Conservation (phyloP, 2,888 invertebrate species). For the Alitta virens region DNA sequence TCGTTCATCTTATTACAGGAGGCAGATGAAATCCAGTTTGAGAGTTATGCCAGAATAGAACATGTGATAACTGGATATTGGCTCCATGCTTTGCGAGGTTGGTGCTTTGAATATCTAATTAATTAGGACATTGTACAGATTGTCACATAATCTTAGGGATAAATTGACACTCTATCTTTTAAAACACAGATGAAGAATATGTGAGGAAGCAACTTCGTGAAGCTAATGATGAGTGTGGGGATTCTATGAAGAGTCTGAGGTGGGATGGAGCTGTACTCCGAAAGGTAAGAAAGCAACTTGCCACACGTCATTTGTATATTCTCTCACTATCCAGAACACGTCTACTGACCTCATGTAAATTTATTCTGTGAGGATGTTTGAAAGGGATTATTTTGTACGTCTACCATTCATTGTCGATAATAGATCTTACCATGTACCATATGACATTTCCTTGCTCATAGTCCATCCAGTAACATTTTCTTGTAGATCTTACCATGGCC, state of each 20-base stretch:
- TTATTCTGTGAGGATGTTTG: too few relatives aligned
- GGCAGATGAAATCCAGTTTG: conserved; percentile 52
- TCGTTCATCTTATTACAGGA: conserved; percentile 32
- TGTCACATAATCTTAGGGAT: too few relatives aligned
- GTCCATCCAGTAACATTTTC: too few relatives aligned
- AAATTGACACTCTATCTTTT: too few relatives aligned
- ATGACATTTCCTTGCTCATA: too few relatives aligned
- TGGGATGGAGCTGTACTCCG: conserved; percentile 56
- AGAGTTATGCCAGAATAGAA: conserved; percentile 55
- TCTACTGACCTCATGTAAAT: too few relatives aligned
- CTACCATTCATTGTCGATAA: too few relatives aligned
- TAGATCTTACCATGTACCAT: too few relatives aligned
- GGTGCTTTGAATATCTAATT: background rate
- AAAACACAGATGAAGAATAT: conserved; percentile 45
- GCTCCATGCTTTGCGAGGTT: conserved; percentile 56
- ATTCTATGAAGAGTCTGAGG: conserved; percentile 38
- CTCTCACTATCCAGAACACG: too few relatives aligned
- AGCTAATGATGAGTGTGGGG: conserved; percentile 35
- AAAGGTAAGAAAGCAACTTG: conserved; percentile 43
- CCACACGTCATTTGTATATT: too few relatives aligned
- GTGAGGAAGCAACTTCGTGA: conserved; percentile 51
- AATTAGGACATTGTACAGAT: background rate
- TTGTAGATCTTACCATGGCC: too few relatives aligned
- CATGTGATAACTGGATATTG: conserved; percentile 56
- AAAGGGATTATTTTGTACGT: too few relatives aligned